Base-by-base conservation (phyloP, 2,888 invertebrate species). In the Operophtera brumata region DNA sequence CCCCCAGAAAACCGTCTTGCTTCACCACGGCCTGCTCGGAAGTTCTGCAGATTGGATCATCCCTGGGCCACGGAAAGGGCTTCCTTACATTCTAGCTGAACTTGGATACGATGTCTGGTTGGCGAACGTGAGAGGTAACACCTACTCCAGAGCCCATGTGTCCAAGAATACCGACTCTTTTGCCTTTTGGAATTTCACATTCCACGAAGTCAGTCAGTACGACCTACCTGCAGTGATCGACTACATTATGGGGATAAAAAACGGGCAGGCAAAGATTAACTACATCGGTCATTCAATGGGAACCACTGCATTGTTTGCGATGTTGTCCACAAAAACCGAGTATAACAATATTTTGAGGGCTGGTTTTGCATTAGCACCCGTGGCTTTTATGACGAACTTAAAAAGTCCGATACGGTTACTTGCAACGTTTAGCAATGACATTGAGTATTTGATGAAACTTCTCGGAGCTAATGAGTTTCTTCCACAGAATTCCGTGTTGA, bases 201-300 rank as follows among this genome's bases (percentile, higher is more conserved):
- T 95, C 92, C 95, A 98, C 70, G 97, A 99, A 80, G 96, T 97
- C 87, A 97, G 95, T 0, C 80, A 93, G 30, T 93, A 95, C 73
- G 99, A 99, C 82, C 75, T 98, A 48, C 97, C 98, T 9, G 95
- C 97, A 0, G 94, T 92, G 66, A 92, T 98, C 54, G 94, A 97
- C 75, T 94, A 95, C 59, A 85, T 91, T 8, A 87, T 86, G 82
- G 80, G 80, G 1, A 45, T 71, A 1, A 90, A 90, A 64, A 83
- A 84, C 26, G 81, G 80, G 77, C 82, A 86, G 37, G 71, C 77
- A 0, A 87, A 91, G 66, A 84, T 90, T 46, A 92, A 93, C 66
- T 98, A 97, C 77, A 88, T 97, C 37, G 98, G 98, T 0, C 97
- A 98, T 81, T 97, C 97, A 0, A 97, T 98, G 94, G 98, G 97